Evolutionary conservation across 2,797 vertebrate species (phyloP), one percentile per base, ranked within the genome.

Genomic region (Gila robusta): DNA sequence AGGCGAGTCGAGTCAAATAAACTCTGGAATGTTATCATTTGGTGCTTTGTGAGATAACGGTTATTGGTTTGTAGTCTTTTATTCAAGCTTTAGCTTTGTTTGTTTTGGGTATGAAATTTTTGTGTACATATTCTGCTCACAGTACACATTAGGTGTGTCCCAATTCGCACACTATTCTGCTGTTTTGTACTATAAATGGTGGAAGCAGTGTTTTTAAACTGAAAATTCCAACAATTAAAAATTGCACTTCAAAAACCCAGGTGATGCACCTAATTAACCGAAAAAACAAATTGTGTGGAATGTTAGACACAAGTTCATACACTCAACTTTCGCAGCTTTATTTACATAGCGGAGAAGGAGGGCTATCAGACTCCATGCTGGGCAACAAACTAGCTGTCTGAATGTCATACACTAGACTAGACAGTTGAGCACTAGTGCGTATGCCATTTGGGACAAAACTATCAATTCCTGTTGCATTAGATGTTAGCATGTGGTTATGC

Each of bases 1-100:
- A 54, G 81, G 39, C 37, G 52, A 86, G 49, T 74, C 17, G 1
- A 78, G 85, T 82, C n/a, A 44, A 41, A 74, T 26, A 47, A 74
- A 83, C 35, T 19, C 81, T n/a, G 67, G 21, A 23, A 54, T 71
- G 32, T 52, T 73, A n/a, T 73, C 12, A 73, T 28, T 21, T 71
- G 26, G 10, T 19, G 81, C 69, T 72, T 82, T 82, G 81, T 82
- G 69, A 71, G 35, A 32, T 73, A 23, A 32, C 1, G 6, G 17
- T 71, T 73, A 56, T 52, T 41, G n/a, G 35, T 73, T 54, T 71
- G 67, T 37, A 39, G 41, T 49, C 39, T 67, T 17, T 81, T 70
- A 14, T 70, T 70, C 3, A 67, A 49, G 59, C n/a, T 67, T 49
- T 49, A 49, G 41, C 44, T 52, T 52, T 81, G 44, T 81, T 69